A percentile compares a stretch with the other conserved stretches of the same genome.
These are phyloP conservation scores for Drosophila aff. DNA, from an alignment of 1,140 invertebrate species.

Conservation along the genomic window DNA sequence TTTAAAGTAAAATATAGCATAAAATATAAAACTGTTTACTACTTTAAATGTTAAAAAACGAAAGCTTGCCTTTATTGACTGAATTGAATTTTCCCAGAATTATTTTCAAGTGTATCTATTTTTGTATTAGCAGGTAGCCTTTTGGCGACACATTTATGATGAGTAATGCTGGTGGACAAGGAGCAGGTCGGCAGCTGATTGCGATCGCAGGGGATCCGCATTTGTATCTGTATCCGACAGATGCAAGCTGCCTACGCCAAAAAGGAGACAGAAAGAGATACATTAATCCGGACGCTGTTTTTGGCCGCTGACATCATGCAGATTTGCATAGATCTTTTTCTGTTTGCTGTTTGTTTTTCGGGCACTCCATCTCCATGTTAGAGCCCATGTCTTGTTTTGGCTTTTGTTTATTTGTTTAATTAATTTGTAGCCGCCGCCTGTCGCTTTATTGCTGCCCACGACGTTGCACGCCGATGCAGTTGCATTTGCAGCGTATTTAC, in stretches of 20 bases:
- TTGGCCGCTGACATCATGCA: conserved; percentile 74
- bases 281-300: conserved; percentile 47
- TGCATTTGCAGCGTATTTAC: conserved; percentile 59
- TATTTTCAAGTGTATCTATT: conserved; percentile 4
- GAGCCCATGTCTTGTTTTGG: conserved; percentile 51
- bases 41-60: too few relatives aligned
- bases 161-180: conserved; percentile 65
- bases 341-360: conserved; percentile 13
- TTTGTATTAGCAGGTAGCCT: conserved; percentile 32
- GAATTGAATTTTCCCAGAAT: accelerated
- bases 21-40: too few relatives aligned
- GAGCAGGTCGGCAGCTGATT: conserved; percentile 55
- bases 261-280: conserved; percentile 11
- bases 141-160: conserved; percentile 67
- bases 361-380: conserved; percentile 36
- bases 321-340: conserved; percentile 66
- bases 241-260: conserved; percentile 48
- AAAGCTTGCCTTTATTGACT: not conserved
- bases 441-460: conserved; percentile 69
- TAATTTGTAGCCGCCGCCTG: conserved; percentile 68
- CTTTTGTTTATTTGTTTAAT: conserved; percentile 74
- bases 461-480: conserved; percentile 44
- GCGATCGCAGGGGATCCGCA: conserved; percentile 47
- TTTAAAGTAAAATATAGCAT: too few relatives aligned
- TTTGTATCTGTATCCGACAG: conserved; percentile 47